phyloP scores from a whole-genome alignment of 2,888 invertebrate species.

The Atrina japonica region DNA sequence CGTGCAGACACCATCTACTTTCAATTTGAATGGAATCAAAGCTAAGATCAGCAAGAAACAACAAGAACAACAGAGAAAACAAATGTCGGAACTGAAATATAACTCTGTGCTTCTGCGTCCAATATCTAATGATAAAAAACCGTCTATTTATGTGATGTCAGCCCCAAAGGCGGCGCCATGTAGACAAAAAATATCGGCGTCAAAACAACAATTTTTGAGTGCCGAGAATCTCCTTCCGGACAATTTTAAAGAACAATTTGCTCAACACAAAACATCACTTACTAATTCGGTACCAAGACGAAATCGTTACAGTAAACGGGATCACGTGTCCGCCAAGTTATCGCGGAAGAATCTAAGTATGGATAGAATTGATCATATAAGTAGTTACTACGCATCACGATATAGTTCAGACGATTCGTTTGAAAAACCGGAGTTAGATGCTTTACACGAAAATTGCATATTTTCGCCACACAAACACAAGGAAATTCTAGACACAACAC shows the following conservation, averaged over 20 bases:
- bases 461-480: constrained; percentile 69
- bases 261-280: constrained; percentile 59
- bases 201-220: constrained; percentile 69
- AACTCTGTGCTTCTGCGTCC: constrained; percentile 11
- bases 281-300: constrained; percentile 51
- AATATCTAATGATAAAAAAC: constrained; percentile 3
- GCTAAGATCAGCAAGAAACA: constrained; percentile 22
- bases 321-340: constrained; percentile 21
- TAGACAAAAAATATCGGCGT: constrained; percentile 64
- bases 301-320: constrained; percentile 38
- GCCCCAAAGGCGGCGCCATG: constrained; percentile 33
- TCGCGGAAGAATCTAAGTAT: constrained; percentile 45
- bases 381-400: constrained; percentile 34
- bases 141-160: background rate
- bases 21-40: constrained; percentile 31
- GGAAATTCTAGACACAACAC: constrained; percentile 64
- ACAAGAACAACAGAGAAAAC: too few relatives aligned
- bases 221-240: constrained; percentile 62
- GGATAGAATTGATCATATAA: constrained; percentile 40
- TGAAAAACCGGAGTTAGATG: constrained; percentile 58
- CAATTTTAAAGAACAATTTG: constrained; percentile 57
- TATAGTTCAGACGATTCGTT: constrained; percentile 53
- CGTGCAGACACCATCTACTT: constrained; percentile 50
- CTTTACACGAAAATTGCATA: constrained; percentile 72
- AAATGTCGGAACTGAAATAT: constrained; percentile 1